These are phyloP conservation scores for Hirundichthys speculiger DNA, from an alignment of 2,113 vertebrate genomes.

Conservation along the genomic window DNA sequence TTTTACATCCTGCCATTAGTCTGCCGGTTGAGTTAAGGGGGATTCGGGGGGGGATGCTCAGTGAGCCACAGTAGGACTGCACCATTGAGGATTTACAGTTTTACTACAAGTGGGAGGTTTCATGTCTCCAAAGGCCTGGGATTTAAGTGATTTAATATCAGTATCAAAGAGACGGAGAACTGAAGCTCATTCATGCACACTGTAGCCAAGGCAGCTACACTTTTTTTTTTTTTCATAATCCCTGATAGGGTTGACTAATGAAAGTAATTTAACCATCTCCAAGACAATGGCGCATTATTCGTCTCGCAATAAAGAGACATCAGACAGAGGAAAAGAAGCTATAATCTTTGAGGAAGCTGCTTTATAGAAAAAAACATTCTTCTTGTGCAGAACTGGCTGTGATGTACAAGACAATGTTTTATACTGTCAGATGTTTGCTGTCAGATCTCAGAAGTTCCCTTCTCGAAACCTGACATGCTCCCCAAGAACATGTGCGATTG, in stretches of 20 bases:
- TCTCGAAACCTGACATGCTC: too few relatives aligned
- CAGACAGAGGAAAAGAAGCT: neutral
- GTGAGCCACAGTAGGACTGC: conserved; percentile 13
- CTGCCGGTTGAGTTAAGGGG: neutral
- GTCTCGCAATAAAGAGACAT: conserved; percentile 8
- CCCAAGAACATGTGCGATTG: too few relatives aligned
- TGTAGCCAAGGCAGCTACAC: conserved; percentile 18
- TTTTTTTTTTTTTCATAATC: conserved; percentile 2
- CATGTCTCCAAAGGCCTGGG: conserved; percentile 19
- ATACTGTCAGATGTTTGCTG: too few relatives aligned
- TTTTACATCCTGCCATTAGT: conserved; percentile 17
- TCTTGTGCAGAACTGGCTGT: neutral
- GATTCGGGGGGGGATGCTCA: conserved; percentile 12
- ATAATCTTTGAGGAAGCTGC: neutral
- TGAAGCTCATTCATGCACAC: conserved; percentile 43
- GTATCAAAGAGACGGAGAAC: conserved; percentile 52
- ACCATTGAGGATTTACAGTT: conserved; percentile 22
- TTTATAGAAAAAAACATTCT: conserved; percentile 3
- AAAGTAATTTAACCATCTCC: conserved; percentile 31
- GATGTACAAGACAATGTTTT: neutral
- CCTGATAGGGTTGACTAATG: conserved; percentile 20
- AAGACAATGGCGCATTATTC: conserved; percentile 48
- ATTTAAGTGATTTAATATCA: conserved; percentile 56
- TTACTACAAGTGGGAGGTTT: conserved; percentile 37
- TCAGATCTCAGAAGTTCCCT: too few relatives aligned